Conservation (phyloP, 37 sponge, comb jelly and placozoan genomes). For the Theonella swinhoei region DNA sequence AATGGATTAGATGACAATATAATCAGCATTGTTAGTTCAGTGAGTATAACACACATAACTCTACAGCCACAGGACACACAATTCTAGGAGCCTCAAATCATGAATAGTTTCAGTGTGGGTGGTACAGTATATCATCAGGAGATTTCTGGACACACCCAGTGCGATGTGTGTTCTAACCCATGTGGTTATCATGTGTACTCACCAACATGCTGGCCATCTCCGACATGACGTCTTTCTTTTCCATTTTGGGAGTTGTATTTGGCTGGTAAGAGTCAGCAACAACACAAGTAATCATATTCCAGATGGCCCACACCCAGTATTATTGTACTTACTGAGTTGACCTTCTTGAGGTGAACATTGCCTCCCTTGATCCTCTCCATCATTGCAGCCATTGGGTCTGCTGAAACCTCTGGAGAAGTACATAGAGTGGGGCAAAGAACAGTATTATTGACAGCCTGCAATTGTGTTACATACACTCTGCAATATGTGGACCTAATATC, state of each 20-base stretch:
- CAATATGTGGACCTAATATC: too few species aligned
- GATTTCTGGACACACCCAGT: too few species aligned
- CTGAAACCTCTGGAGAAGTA: not conserved
- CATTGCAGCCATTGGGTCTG: slow-evolving; percentile 82
- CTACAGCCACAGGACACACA: too few species aligned
- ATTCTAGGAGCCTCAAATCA: too few species aligned
- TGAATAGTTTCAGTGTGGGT: too few species aligned
- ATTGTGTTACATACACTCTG: too few species aligned
- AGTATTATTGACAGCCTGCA: not conserved
- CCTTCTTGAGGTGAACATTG: slow-evolving; percentile 61
- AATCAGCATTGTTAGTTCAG: too few species aligned
- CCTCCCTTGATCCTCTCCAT: slow-evolving; percentile 61
- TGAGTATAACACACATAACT: too few species aligned
- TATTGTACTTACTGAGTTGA: not conserved
- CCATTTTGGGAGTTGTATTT: not conserved
- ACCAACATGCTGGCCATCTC: slow-evolving; percentile 79
- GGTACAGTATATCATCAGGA: too few species aligned
- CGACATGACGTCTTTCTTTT: slow-evolving; percentile 47
- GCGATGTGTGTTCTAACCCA: too few species aligned
- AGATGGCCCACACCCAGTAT: not conserved
- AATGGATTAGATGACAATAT: too few species aligned
- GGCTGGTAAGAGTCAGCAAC: slow-evolving; percentile 8
- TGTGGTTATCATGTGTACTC: slow-evolving; percentile 10
- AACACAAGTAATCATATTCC: too few species aligned
- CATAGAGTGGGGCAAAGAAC: not conserved